Conservation (phyloP, 2,888 invertebrate genomes). For the Tethea ocularis region DNA sequence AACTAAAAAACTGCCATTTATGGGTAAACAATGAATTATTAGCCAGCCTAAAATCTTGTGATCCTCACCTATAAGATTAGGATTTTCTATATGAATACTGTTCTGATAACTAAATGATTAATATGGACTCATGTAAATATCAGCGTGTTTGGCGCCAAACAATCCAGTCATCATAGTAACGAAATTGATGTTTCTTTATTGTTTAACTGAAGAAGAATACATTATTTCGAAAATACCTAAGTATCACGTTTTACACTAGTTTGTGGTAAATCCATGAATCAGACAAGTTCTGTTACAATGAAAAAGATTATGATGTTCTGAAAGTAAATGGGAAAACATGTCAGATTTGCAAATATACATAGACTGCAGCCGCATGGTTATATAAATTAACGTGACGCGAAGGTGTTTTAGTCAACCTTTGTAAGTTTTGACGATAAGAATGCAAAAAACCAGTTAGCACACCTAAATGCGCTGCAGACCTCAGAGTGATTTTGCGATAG, state of each 20-base stretch:
- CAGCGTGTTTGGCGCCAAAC: conserved; percentile 1
- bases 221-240: not conserved
- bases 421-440: conserved; percentile 49
- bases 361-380: not conserved
- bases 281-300: not conserved
- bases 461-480: conserved; percentile 20
- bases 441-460: conserved; percentile 49
- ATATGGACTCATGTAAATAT: not conserved
- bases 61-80: too few species aligned
- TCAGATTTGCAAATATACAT: not conserved
- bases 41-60: too few species aligned
- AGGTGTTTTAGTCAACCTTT: conserved; percentile 12
- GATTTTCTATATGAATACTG: too few species aligned
- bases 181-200: not conserved
- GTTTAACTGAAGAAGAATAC: not conserved
- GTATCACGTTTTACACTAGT: not conserved
- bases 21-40: too few species aligned
- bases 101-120: too few species aligned
- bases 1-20: too few species aligned
- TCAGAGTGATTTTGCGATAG: conserved; percentile 13
- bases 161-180: not conserved
- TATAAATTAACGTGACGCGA: conserved; percentile 6
- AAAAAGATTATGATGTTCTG: not conserved
- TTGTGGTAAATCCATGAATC: not conserved
- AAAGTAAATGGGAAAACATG: not conserved